A percentile compares a stretch with the other conserved stretches of the same genome.
Evolutionary conservation across 2,888 invertebrate species (phyloP).

Genomic region (Morpho helenor): DNA sequence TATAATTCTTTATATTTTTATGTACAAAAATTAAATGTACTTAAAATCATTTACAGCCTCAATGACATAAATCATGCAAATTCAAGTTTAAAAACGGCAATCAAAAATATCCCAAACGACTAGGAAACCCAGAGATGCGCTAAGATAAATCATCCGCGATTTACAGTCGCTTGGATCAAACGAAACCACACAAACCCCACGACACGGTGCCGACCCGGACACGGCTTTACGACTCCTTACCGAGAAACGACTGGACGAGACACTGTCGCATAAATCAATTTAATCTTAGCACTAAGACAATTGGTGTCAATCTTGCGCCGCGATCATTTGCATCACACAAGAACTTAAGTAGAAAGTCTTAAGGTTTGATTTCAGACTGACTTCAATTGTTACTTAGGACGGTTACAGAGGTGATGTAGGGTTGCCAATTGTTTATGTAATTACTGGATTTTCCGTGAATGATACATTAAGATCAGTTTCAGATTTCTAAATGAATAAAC

Average conservation of each 20-base stretch:
- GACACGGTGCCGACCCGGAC: conserved; percentile 41
- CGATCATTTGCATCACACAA: conserved; percentile 9
- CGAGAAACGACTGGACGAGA: conserved; percentile 57
- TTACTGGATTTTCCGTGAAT: too few relatives aligned
- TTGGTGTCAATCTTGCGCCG: conserved; percentile 38
- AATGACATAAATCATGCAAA: too few relatives aligned
- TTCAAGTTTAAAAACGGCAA: background rate
- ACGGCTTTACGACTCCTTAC: conserved; percentile 58
- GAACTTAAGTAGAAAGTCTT: conserved; percentile 7
- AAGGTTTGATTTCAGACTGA: conserved; percentile 13
- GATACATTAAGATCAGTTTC: too few relatives aligned
- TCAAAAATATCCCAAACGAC: conserved; percentile 22
- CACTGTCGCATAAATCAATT: conserved; percentile 68
- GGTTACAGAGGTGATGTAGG: conserved; percentile 29
- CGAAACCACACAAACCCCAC: conserved; percentile 14
- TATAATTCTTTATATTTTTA: too few relatives aligned
- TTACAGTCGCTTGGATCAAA: conserved; percentile 28
- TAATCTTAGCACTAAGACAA: conserved; percentile 61
- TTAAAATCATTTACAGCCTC: too few relatives aligned
- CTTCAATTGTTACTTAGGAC: conserved; percentile 9
- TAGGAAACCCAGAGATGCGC: conserved; percentile 43
- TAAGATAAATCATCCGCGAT: conserved; percentile 50
- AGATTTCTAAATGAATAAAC: too few relatives aligned
- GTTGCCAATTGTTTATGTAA: background rate
- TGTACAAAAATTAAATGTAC: too few relatives aligned